Evolutionary conservation across 2,797 vertebrate genomes (phyloP), one percentile per base, ranked within the genome.

Genomic region (Bufotes viridis): DNA sequence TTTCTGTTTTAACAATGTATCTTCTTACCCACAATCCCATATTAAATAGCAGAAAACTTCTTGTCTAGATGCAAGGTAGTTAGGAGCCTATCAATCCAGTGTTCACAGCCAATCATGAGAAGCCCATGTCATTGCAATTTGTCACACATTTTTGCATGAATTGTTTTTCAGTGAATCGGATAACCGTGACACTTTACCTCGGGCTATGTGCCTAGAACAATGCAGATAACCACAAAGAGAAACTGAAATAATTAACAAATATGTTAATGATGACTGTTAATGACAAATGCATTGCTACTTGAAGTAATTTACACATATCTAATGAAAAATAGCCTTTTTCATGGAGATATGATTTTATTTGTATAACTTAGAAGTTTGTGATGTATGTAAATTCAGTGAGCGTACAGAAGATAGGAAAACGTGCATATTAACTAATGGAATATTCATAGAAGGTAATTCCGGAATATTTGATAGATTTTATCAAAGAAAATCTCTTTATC

Each of bases 131-230:
- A 87, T 89, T 89, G 84, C 80, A 87, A 87, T 89, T 89, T 89
- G 84, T 89, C 80, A 89, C 88, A 89, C 80, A 89, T 89, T 89
- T 89, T 89, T 87, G 88, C 88, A 87, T 83, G 80, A 87, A 49
- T 83, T 89, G 85, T 86, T 83, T 87, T 86, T 84, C 84, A 87
- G 84, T 89, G 81, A 83, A 84, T 89, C 85, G 76, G 88, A 89
- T 87, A 82, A 89, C 84, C 88, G 81, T 87, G 80, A 76, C 88
- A 87, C 55, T 72, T 83, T 87, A 81, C 88, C 82, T 58, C 58
- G 14, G 85, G 85, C 84, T 86, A 78, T 83, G 51, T 86, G 70
- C 84, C 69, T 81, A 85, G 70, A 89, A 89, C 79, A 89, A 87
- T 89, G 80, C 72, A 87, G 85, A 83, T 83, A 72, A 79, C 72